Evolutionary conservation across 2,797 vertebrate genomes (phyloP), one percentile per base, ranked within the genome.

Genomic region (Tauraco hartlaubi): DNA sequence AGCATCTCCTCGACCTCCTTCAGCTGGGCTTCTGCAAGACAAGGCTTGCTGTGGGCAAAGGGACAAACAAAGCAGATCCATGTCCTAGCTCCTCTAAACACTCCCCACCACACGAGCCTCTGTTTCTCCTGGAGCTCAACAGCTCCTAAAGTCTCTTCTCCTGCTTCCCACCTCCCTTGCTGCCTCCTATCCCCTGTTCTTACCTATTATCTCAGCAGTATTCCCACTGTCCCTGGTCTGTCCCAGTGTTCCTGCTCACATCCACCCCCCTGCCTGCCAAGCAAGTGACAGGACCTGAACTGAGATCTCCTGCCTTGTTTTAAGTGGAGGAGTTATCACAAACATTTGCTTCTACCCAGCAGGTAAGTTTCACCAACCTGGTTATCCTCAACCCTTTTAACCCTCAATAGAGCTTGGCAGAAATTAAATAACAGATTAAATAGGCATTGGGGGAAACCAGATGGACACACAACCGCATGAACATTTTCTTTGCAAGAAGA

Each of bases 1-100:
- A 99, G 92, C 99, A 99, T 98, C 98, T 99, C 99, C 56, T 98
- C 97, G 78, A 98, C 96, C 97, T 99, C 99, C 94, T 99, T 99
- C 97, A 98, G 97, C 95, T 99, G 98, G 61, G 94, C 96, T 96
- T 99, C 99, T 99, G 95, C 63, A 97, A 85, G 62, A n/a, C 86
- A 94, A 62, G 81, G 41, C 33, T 68, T 82, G 63, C 46, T 52
- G 78, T 90, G 41, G 90, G 67, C 15, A 77, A 14, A 82, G 37
- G 26, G 63, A 56, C 31, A 68, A 84, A 52, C 0, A 5, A 26
- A 56, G 12, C 22, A 28, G 33, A 74, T 25, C 43, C 37, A 31
- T 5, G 1, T 12, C 49, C 69, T 18, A 48, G 28, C 20, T 73
- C 55, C 84, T 64, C 54, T n/a, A 6, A 56, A 54, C 10, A 12